Conservation (phyloP, 2,113 vertebrate genomes). For the Etia nguti region DNA sequence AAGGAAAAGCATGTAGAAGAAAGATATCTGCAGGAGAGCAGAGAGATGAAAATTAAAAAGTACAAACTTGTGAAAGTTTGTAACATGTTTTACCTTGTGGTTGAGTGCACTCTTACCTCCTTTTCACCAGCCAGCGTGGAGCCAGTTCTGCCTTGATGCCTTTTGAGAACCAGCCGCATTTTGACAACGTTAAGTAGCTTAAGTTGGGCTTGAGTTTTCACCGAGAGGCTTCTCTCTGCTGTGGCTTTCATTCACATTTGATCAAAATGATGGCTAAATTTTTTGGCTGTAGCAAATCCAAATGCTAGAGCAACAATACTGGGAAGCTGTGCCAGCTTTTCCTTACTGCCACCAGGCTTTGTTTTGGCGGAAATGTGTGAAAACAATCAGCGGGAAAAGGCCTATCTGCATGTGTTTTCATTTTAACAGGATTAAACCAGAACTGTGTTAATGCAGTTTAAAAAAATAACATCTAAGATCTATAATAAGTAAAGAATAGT, state of each 20-base stretch:
- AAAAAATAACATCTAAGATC: neutral
- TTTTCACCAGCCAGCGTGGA: neutral
- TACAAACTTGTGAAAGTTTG: conserved; percentile 23
- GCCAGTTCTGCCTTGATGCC: neutral
- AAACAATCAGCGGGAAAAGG: neutral
- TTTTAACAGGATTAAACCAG: conserved; percentile 15
- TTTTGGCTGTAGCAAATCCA: neutral
- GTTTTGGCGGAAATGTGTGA: neutral
- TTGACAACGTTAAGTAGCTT: neutral
- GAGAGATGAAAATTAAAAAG: conserved; percentile 21
- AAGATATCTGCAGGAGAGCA: conserved; percentile 4
- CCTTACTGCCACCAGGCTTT: accelerated
- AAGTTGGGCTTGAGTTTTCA: neutral
- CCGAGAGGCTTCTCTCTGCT: neutral
- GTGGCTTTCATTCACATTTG: neutral
- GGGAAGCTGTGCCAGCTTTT: neutral
- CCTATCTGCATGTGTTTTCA: neutral
- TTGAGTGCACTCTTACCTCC: neutral
- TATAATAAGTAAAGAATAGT: neutral
- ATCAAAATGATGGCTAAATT: neutral
- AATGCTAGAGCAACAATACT: neutral
- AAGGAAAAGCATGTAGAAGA: neutral
- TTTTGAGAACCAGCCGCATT: neutral
- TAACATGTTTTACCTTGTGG: neutral
- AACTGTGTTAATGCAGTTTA: conserved; percentile 3